A percentile compares a stretch with the other conserved stretches of the same genome.
Conservation (phyloP, 2,113 vertebrate genomes). For the Amphiprion ocellaris region DNA sequence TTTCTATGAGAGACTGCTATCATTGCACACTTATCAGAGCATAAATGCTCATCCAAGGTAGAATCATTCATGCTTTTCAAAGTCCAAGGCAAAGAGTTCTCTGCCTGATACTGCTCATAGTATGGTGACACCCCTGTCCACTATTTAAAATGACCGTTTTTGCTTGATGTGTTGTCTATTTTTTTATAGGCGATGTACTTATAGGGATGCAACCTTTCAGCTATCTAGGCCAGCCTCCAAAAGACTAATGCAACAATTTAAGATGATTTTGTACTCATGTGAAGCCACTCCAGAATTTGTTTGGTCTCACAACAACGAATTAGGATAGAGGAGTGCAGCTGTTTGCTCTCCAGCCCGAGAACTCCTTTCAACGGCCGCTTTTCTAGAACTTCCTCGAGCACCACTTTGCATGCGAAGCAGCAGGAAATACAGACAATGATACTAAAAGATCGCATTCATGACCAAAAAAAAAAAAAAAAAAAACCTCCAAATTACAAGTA, state of each 20-base stretch:
- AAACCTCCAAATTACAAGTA: conserved; percentile 6
- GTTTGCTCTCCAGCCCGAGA: conserved; percentile 77
- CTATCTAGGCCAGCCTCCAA: conserved; percentile 42
- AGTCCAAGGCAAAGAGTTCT: conserved; percentile 17
- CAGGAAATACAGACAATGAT: conserved; percentile 78
- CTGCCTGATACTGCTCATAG: neutral
- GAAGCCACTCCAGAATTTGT: conserved; percentile 58
- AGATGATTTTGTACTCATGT: conserved; percentile 67
- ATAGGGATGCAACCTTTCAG: conserved; percentile 36
- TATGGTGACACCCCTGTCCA: conserved; percentile 23
- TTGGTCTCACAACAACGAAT: conserved; percentile 54
- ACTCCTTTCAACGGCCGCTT: conserved; percentile 64
- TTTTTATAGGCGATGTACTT: conserved; percentile 35
- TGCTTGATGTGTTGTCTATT: conserved; percentile 29
- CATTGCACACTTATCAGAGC: too few relatives aligned
- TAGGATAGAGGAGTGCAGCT: conserved; percentile 80
- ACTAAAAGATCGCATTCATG: conserved; percentile 64
- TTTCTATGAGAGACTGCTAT: too few relatives aligned
- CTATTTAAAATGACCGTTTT: conserved; percentile 37
- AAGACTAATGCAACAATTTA: conserved; percentile 59
- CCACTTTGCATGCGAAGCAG: conserved; percentile 76
- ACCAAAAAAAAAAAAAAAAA: conserved; percentile 32
- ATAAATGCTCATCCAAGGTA: too few relatives aligned
- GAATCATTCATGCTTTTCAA: neutral
- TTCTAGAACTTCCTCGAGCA: conserved; percentile 79